These are phyloP conservation scores for Caenorhabditis panamensis DNA, from an alignment of 2,888 invertebrate genomes.

Conservation along the genomic window DNA sequence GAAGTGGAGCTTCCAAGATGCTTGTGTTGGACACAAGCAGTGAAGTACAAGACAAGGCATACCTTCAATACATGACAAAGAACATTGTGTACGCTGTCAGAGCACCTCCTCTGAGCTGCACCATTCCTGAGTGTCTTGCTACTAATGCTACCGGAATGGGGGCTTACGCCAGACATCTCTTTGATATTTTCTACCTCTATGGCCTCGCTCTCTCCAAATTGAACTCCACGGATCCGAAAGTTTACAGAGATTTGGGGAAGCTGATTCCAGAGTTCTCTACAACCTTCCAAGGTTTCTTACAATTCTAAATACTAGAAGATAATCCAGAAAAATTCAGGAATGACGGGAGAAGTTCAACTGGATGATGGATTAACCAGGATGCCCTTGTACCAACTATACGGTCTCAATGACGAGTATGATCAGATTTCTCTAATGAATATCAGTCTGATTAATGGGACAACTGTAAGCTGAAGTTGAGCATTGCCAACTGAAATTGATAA, in stretches of 20 bases:
- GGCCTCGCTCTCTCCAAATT: constrained; percentile 48
- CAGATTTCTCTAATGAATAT: constrained; percentile 53
- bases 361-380: constrained; percentile 44
- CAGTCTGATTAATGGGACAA: constrained; percentile 34
- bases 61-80: constrained; percentile 38
- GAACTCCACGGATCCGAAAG: constrained; percentile 34
- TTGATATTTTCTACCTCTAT: constrained; percentile 74
- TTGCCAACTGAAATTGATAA: not conserved
- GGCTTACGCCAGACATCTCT: constrained; percentile 67
- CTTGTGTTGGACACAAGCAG: constrained; percentile 47
- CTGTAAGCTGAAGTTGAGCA: not conserved
- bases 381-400: constrained; percentile 62
- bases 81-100: constrained; percentile 35
- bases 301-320: not conserved
- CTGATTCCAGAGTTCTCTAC: constrained; percentile 12
- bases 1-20: constrained; percentile 32
- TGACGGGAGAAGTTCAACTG: constrained; percentile 60
- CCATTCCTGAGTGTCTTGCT: constrained; percentile 23
- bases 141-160: constrained; percentile 28
- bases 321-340: constrained; percentile 52
- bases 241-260: constrained; percentile 22
- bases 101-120: constrained; percentile 46
- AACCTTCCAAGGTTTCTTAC: constrained; percentile 15
- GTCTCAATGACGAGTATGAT: constrained; percentile 44
- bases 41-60: constrained; percentile 36